phyloP scores from a whole-genome alignment of 1,140 invertebrate genomes.

The Holotrichia oblita region DNA sequence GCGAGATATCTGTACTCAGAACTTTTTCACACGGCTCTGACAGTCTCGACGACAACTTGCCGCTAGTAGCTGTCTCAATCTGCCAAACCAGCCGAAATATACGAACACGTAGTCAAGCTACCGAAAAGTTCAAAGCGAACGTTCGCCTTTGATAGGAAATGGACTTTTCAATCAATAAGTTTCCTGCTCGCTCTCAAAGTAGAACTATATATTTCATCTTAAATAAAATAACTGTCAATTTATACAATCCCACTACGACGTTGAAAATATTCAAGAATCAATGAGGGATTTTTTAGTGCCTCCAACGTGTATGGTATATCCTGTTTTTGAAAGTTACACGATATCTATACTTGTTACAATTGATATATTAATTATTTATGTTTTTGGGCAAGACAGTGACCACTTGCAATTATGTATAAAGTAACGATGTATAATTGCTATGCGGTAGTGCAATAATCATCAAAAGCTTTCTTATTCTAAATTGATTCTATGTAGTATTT shows the following conservation, averaged over 20 bases:
- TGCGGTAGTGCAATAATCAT: no score
- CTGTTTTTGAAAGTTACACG: neutral
- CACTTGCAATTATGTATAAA: no score
- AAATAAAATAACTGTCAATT: slow-evolving; percentile 37
- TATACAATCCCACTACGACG: slow-evolving; percentile 2
- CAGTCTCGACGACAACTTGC: neutral
- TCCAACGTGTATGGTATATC: neutral
- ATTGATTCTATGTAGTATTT: no score
- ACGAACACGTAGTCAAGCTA: neutral
- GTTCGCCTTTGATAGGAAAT: slow-evolving; percentile 23
- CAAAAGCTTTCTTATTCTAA: no score
- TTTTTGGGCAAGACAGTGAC: no score
- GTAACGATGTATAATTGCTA: no score
- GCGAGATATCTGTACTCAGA: neutral
- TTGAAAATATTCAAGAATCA: slow-evolving; percentile 1
- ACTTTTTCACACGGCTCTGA: neutral
- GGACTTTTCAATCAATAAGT: slow-evolving; percentile 35
- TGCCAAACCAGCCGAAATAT: slow-evolving; percentile 10
- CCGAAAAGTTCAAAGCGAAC: slow-evolving; percentile 22
- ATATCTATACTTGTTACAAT: no score
- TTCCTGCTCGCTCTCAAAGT: slow-evolving; percentile 24
- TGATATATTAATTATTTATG: no score
- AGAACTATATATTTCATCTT: slow-evolving; percentile 35
- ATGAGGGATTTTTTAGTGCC: neutral
- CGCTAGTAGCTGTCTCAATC: neutral